These are phyloP conservation scores for Albula goreensis DNA, from an alignment of 2,113 vertebrate species.

Conservation along the genomic window DNA sequence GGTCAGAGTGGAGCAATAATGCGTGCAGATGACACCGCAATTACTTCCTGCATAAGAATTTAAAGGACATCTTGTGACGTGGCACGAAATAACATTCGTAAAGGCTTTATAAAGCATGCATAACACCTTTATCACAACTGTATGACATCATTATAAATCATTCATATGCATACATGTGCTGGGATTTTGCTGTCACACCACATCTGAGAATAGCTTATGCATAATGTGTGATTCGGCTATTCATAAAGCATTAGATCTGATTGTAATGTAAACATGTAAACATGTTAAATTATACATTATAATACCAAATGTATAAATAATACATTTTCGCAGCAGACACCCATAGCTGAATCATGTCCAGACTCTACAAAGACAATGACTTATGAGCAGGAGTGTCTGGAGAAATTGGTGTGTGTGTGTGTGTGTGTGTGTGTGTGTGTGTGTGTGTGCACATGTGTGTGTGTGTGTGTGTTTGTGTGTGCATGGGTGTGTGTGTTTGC, in stretches of 20 bases:
- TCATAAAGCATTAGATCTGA: not conserved
- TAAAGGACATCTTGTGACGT: too few relatives aligned
- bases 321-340: not conserved
- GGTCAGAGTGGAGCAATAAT: not conserved
- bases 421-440: not conserved
- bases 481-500: too few relatives aligned
- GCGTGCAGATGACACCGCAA: not conserved
- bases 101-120: not conserved
- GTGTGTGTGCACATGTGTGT: not conserved
- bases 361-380: not conserved
- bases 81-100: too few relatives aligned
- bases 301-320: too few relatives aligned
- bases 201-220: not conserved
- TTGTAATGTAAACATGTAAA: not conserved
- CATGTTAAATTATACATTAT: too few relatives aligned
- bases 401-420: not conserved
- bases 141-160: not conserved
- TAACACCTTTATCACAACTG: not conserved
- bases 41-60: not conserved
- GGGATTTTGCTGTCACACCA: not conserved
- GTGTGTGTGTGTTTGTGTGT: not conserved
- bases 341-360: too few relatives aligned
- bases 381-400: not conserved
- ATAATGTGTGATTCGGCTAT: not conserved
- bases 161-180: not conserved